phyloP scores from a whole-genome alignment of 2,113 vertebrate genomes.

The Protobothrops mucrosquamatus region DNA sequence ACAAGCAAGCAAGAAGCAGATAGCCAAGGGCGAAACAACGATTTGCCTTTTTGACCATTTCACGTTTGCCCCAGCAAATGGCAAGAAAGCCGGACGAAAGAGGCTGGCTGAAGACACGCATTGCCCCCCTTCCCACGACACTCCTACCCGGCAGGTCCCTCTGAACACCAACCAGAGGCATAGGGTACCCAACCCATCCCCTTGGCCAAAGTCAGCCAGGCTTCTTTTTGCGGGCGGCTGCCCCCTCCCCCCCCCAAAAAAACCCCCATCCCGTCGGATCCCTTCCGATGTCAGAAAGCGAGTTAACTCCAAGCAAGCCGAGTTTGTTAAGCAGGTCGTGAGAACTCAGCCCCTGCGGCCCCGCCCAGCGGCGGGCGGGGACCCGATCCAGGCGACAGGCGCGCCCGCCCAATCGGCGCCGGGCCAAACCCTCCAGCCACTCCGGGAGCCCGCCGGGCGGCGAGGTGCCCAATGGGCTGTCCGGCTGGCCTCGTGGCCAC shows the following conservation, averaged over 20 bases:
- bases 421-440: slow-evolving; percentile 6
- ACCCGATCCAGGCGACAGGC: background rate
- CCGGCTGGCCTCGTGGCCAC: too few species aligned
- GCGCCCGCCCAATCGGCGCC: background rate
- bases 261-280: background rate
- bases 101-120: background rate
- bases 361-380: background rate
- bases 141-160: background rate
- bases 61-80: background rate
- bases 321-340: background rate
- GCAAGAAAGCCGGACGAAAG: background rate
- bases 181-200: background rate
- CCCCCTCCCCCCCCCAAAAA: too few species aligned
- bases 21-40: background rate
- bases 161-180: too few species aligned
- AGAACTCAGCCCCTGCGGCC: background rate
- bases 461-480: background rate
- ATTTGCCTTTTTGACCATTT: too few species aligned
- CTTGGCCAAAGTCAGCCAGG: background rate
- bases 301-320: background rate
- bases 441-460: background rate
- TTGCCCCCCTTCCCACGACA: background rate
- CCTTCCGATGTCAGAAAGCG: too few species aligned
- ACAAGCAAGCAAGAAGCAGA: background rate
- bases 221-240: background rate